Conservation (phyloP, 2,888 invertebrate genomes). For the Stegophylla sp. region DNA sequence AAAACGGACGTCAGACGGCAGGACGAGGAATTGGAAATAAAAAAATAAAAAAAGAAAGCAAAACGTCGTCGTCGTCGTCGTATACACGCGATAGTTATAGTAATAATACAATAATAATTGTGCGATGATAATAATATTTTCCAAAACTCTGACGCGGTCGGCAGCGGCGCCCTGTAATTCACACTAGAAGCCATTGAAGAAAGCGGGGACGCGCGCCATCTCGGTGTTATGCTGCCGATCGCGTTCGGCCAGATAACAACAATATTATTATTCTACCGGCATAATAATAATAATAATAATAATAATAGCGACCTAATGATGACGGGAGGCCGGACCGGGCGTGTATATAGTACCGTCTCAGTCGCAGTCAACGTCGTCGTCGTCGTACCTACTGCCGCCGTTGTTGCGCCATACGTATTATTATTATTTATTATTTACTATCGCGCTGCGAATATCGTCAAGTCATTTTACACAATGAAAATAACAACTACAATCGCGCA, state of each 20-base stretch:
- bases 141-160: conserved; percentile 1
- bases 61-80: background rate
- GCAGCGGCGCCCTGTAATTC: conserved; percentile 52
- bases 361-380: too few species aligned
- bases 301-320: conserved; percentile 42
- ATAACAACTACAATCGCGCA: conserved; percentile 51
- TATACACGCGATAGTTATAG: background rate
- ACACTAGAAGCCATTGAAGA: conserved; percentile 9
- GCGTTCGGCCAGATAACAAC: conserved; percentile 50
- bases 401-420: too few species aligned
- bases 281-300: conserved; percentile 3
- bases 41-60: background rate
- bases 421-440: conserved; percentile 19
- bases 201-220: background rate
- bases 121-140: conserved; percentile 1
- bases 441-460: conserved; percentile 37
- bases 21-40: background rate
- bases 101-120: background rate
- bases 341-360: too few species aligned
- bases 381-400: too few species aligned
- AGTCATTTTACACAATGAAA: conserved; percentile 60
- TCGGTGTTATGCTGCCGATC: conserved; percentile 25
- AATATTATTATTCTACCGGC: conserved; percentile 10
- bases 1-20: background rate
- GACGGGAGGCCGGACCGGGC: conserved; percentile 3